Percentiles rank a stretch among this genome's conserved stretches.
phyloP scores from a whole-genome alignment of 2,888 invertebrate genomes.

The Frankliniella fusca region DNA sequence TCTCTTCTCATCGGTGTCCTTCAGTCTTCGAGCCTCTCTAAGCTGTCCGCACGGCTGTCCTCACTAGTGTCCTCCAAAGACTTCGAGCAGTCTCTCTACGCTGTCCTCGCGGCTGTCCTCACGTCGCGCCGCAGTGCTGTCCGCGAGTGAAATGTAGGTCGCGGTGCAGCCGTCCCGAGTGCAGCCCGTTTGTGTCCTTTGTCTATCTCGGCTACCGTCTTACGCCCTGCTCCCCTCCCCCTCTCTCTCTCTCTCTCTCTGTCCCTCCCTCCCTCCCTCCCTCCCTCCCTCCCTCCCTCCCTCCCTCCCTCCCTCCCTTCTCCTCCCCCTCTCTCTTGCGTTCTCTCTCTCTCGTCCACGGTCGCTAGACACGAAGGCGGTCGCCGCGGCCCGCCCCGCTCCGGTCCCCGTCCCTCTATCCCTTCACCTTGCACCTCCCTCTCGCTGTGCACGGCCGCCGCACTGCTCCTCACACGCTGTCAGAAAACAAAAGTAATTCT shows the following conservation, averaged over 20 bases:
- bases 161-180: neutral
- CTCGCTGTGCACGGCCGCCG: too few relatives aligned
- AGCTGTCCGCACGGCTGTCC: too few relatives aligned
- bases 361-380: neutral
- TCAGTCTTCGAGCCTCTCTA: too few relatives aligned
- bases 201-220: conserved; percentile 2
- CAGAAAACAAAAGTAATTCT: too few relatives aligned
- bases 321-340: neutral
- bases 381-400: neutral
- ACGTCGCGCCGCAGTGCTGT: neutral
- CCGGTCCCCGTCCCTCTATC: conserved; percentile 27
- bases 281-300: conserved; percentile 15
- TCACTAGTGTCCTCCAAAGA: too few relatives aligned
- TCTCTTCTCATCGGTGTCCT: too few relatives aligned
- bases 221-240: neutral
- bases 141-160: neutral
- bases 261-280: too few relatives aligned
- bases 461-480: too few relatives aligned
- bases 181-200: conserved; percentile 1
- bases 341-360: conserved; percentile 28
- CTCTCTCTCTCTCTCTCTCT: conserved; percentile 30
- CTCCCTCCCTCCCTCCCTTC: neutral
- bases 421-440: conserved; percentile 3
- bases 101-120: too few relatives aligned
- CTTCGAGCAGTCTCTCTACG: too few relatives aligned